Base-by-base conservation (phyloP, 2,888 invertebrate genomes). In the Macaria liturata region DNA sequence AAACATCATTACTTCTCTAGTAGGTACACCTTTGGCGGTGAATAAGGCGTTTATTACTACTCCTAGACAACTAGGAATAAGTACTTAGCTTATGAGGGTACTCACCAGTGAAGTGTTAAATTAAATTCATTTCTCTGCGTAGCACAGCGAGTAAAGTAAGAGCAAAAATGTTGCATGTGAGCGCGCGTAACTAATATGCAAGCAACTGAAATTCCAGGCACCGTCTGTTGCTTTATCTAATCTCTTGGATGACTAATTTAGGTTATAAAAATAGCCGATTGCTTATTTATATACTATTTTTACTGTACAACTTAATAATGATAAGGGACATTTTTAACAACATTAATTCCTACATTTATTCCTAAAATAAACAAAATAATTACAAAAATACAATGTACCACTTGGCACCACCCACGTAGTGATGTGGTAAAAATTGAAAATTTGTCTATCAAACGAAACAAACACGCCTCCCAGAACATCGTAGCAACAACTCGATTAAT, bases 221-320 rank as follows among this genome's bases (percentile, higher is more conserved):
- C 79, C 77, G 80, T 78, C 77, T 80, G 79, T 81, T 84, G 81
- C 72, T 80, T 78, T 72, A 81, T 73, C 74, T 75, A 63, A 63
- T 71, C 68, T 72, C 65, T 73, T 72, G 72, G 78, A 82, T 80
- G 77, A 81, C 68, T 76, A 74, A 69, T 74, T 53, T 83, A 88
- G 89, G 89, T 89, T 88, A 89, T 83, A 83, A 86, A 84, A 83
- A 84, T 83, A 82, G 80, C 74, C 76, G 72, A 75, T 70, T 69
- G 72, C 64, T 65, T 67, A 58, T 61, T 66, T 65, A 65, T 46
- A 52, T 59, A 45, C 56, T 59, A 61, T 57, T 58, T 62, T 61
- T 56, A 62, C 61, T 65, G 62, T 54, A 50, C 46, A 61, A 53
- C 64, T 65, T 57, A 9, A 45, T 55, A 48, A 51, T 50, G 60